Evolutionary conservation across 2,888 invertebrate species (phyloP).

Genomic region (Tetropium fuscum): DNA sequence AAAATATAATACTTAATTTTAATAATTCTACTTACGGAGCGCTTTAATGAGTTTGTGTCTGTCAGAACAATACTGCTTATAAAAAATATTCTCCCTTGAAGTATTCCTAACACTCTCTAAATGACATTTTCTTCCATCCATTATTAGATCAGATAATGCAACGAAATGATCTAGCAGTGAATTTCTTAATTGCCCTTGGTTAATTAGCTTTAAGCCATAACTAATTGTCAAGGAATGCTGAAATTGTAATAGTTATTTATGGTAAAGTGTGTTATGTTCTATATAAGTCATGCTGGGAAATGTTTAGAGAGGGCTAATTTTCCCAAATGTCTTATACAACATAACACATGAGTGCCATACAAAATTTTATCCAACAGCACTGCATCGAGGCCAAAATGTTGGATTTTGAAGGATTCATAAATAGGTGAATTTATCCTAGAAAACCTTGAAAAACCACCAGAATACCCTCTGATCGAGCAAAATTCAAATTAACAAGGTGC

Average conservation of each 20-base stretch:
- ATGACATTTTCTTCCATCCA: conserved; percentile 79
- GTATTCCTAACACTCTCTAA: conserved; percentile 74
- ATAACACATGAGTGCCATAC: too few species aligned
- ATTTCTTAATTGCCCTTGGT: conserved; percentile 70
- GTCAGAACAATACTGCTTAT: conserved; percentile 77
- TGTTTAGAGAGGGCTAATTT: too few species aligned
- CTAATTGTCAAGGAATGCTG: conserved; percentile 64
- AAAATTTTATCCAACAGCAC: too few species aligned
- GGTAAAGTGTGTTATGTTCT: too few species aligned
- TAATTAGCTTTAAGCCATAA: conserved; percentile 70
- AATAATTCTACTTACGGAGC: conserved; percentile 69
- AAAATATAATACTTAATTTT: neutral
- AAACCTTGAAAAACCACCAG: too few species aligned
- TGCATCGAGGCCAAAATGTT: too few species aligned
- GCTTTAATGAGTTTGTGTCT: conserved; percentile 76
- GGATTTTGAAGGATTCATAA: too few species aligned
- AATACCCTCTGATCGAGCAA: too few species aligned
- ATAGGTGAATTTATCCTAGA: too few species aligned
- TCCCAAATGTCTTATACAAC: too few species aligned
- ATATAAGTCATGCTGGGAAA: too few species aligned
- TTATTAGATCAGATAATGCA: conserved; percentile 76
- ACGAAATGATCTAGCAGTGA: conserved; percentile 78
- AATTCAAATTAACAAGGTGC: too few species aligned
- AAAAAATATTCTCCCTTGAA: conserved; percentile 68
- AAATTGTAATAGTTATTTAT: conserved; percentile 43